Percentiles rank a stretch among this genome's conserved stretches.
phyloP scores from a whole-genome alignment of 2,113 vertebrate genomes.

The Pelecanoides urinatrix region DNA sequence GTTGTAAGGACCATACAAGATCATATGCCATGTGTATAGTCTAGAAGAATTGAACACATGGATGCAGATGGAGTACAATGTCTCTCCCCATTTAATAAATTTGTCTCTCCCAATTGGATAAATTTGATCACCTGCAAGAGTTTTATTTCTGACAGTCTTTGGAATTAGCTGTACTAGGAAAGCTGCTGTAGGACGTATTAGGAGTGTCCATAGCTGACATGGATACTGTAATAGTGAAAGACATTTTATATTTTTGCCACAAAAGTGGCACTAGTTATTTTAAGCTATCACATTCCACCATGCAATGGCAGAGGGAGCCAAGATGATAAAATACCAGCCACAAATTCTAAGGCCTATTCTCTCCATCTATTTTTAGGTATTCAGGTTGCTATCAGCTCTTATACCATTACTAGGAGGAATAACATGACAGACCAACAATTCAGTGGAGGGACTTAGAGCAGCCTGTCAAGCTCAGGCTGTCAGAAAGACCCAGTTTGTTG shows the following conservation, averaged over 20 bases:
- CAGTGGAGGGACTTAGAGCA: neutral
- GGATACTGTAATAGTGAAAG: neutral
- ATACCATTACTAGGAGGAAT: neutral
- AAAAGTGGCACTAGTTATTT: constrained; percentile 32
- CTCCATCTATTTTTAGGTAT: constrained; percentile 36
- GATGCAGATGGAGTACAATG: too few species aligned
- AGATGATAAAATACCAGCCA: neutral
- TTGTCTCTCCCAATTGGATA: neutral
- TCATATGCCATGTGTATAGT: accelerated
- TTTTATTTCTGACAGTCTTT: neutral
- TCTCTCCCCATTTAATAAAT: neutral
- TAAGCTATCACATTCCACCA: neutral
- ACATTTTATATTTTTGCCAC: neutral
- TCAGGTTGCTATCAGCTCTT: neutral
- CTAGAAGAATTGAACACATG: neutral
- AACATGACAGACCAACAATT: neutral
- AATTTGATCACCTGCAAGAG: neutral
- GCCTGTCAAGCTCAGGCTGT: constrained; percentile 25
- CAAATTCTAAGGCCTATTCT: neutral
- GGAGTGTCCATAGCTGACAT: neutral
- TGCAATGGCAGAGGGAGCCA: neutral
- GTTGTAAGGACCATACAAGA: neutral
- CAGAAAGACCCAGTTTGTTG: constrained; percentile 11
- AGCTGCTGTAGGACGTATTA: neutral
- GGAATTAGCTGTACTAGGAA: neutral